A percentile compares a stretch with the other conserved stretches of the same genome.
Evolutionary conservation across 1,140 invertebrate species (phyloP).

Genomic region (Helicoverpa zea): DNA sequence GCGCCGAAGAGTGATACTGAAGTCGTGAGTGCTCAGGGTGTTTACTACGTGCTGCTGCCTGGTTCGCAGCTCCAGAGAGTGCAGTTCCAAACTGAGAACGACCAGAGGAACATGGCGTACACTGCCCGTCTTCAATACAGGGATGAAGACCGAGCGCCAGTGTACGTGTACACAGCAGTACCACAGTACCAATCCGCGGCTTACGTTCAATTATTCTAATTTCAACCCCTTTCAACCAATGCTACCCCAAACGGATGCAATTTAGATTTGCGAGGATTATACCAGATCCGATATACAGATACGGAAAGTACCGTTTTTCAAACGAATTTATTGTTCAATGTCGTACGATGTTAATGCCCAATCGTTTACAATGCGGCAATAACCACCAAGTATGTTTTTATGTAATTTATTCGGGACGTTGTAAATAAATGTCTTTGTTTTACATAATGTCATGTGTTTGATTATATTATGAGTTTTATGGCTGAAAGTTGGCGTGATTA

Average conservation of each 20-base stretch:
- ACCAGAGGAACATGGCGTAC: constrained; percentile 80
- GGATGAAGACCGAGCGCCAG: constrained; percentile 75
- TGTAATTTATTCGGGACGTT: constrained; percentile 44
- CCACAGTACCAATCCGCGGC: constrained; percentile 75
- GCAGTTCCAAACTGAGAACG: constrained; percentile 79
- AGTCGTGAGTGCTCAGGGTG: constrained; percentile 71
- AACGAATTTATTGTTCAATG: constrained; percentile 40
- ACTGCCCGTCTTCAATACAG: constrained; percentile 79
- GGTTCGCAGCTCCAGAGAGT: constrained; percentile 76
- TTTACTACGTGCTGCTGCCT: constrained; percentile 79
- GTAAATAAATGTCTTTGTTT: constrained; percentile 49
- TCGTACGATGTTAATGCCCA: constrained; percentile 11
- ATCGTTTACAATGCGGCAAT: constrained; percentile 22
- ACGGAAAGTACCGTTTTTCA: constrained; percentile 37
- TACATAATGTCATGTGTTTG: constrained; percentile 46
- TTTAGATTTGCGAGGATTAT: constrained; percentile 44
- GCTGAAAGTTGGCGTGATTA: not conserved
- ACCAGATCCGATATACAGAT: constrained; percentile 32
- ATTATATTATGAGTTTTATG: constrained; percentile 36
- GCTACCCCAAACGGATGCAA: constrained; percentile 39
- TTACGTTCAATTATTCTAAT: constrained; percentile 72
- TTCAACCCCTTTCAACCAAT: constrained; percentile 33
- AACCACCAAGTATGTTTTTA: constrained; percentile 37
- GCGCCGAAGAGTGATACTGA: constrained; percentile 70
- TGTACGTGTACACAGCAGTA: constrained; percentile 75